Evolutionary conservation across 2,888 invertebrate species (phyloP).

Genomic region (Cataglyphis altisquamis): DNA sequence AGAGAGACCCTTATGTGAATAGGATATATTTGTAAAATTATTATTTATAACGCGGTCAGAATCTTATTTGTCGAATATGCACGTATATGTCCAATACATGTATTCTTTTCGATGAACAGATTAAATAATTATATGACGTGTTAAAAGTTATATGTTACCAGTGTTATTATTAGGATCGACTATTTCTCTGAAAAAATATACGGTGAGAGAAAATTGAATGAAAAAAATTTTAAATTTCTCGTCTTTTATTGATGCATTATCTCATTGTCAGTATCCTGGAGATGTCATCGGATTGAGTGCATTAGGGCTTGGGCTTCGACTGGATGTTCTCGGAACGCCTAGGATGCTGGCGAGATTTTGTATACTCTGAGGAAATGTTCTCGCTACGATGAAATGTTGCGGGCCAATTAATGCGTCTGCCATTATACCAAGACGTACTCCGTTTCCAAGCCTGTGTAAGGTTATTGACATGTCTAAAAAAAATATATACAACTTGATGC

Average conservation of each 20-base stretch:
- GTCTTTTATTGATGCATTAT: not conserved
- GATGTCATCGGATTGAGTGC: slow-evolving; percentile 77
- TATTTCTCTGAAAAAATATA: not conserved
- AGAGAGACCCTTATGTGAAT: not conserved
- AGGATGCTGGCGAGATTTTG: slow-evolving; percentile 79
- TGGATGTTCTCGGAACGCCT: slow-evolving; percentile 78
- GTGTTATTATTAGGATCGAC: not conserved
- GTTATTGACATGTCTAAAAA: slow-evolving; percentile 91
- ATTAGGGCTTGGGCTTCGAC: slow-evolving; percentile 79
- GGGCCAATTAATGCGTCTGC: slow-evolving; percentile 91
- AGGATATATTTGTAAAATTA: not conserved
- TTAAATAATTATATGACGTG: not conserved
- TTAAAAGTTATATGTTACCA: not conserved
- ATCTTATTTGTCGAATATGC: not conserved
- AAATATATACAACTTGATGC: not conserved
- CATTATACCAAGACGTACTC: slow-evolving; percentile 90
- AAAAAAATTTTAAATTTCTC: not conserved
- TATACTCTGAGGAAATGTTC: slow-evolving; percentile 80
- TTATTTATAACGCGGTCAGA: not conserved
- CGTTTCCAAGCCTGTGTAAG: slow-evolving; percentile 90
- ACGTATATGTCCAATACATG: not conserved
- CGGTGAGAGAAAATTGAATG: not conserved
- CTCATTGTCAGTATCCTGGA: slow-evolving; percentile 76
- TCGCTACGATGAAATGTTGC: slow-evolving; percentile 87
- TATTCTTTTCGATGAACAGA: not conserved